Evolutionary conservation across 1,140 invertebrate genomes (phyloP), one percentile per base, ranked within the genome.

Genomic region (Delia radicum): DNA sequence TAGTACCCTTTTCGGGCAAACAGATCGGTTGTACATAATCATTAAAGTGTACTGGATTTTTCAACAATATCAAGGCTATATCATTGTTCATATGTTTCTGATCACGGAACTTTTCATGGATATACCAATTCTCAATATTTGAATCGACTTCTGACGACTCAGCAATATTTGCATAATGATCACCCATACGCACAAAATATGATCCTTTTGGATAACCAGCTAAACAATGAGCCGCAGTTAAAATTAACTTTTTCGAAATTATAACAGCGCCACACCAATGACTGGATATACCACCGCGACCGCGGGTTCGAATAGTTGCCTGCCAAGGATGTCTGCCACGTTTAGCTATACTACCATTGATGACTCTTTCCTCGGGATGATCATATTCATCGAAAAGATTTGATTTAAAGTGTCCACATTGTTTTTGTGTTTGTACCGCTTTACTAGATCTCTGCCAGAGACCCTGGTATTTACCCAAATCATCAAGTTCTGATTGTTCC

Each of bases 141-240:
- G 90, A 89, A 77, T 93, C 91, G 48, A 89, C 88, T 84, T 94
- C 92, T 0, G 89, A 90, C 7, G 88, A 88, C 82, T 94, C 93
- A 0, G 88, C 81, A 28, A 89, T 91, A 81, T 92, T 89, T 1
- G 89, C 90, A 80, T 94, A 90, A 78, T 92, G 92, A 87, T 94
- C 93, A 10, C 93, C 93, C 42, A 92, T 89, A 13, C 92, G 88
- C 3, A 94, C 87, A 62, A 92, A 89, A 78, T 92, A 94, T 0
- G 89, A 88, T 4, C 89, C 89, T 82, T 92, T 92, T 7, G 89
- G 88, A 80, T 91, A 92, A 5, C 92, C 91, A 76, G 89, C 86
- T 12, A 95, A 86, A 81, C 94, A 95, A 83, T 95, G 94, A 1
- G 93, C 94, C 0, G 94, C 93, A n/a, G 93, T 94, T 3, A 95